These are phyloP conservation scores for Gambusia yucatana DNA, from an alignment of 2,797 vertebrate genomes.

Conservation along the genomic window DNA sequence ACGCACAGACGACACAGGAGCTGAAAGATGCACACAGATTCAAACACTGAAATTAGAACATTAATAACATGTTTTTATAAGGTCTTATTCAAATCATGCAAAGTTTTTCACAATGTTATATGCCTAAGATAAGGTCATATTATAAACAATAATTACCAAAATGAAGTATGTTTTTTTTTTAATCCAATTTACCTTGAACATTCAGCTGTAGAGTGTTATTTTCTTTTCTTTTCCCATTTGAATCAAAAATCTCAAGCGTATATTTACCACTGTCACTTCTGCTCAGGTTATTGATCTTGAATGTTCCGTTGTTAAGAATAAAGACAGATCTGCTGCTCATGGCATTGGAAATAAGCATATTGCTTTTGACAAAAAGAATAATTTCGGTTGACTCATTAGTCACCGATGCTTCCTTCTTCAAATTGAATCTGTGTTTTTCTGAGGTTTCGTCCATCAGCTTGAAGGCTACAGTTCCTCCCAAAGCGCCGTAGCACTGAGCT, in stretches of 20 bases:
- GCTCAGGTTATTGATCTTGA: constrained; percentile 12
- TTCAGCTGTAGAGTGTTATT: background rate
- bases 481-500: background rate
- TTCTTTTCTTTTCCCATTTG: accelerated
- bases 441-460: background rate
- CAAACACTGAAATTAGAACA: background rate
- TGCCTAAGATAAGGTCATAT: background rate
- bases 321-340: background rate
- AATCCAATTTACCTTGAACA: background rate
- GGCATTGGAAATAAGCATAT: background rate
- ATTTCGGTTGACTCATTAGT: background rate
- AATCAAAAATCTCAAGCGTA: background rate
- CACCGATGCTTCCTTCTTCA: background rate
- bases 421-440: background rate
- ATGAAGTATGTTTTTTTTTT: background rate
- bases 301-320: background rate
- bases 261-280: constrained; percentile 2
- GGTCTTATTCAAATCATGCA: background rate
- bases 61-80: background rate
- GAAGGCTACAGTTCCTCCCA: background rate
- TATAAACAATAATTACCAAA: background rate
- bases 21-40: background rate
- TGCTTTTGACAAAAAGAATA: background rate
- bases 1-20: constrained; percentile 3
- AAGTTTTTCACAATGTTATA: background rate